Percentiles rank a stretch among this genome's conserved stretches.
These are phyloP conservation scores for Melolontha melolontha DNA, from an alignment of 2,888 invertebrate species.

Conservation along the genomic window DNA sequence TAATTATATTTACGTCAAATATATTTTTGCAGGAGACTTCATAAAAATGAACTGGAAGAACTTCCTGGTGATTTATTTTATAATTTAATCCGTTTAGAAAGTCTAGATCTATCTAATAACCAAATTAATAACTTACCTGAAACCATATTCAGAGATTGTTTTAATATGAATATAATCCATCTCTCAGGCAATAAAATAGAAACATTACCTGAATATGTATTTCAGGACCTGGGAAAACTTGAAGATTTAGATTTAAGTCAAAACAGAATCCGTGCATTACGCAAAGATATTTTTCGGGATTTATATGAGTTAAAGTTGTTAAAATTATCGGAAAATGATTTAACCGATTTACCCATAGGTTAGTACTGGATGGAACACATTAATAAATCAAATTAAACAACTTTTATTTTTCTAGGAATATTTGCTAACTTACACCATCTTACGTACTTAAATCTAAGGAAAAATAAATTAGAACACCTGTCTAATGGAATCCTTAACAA, in stretches of 20 bases:
- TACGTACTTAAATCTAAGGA: slow-evolving; percentile 69
- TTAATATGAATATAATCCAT: slow-evolving; percentile 72
- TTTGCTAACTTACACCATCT: slow-evolving; percentile 69
- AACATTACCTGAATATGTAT: slow-evolving; percentile 70
- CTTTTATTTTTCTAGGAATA: slow-evolving; percentile 63
- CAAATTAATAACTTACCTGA: slow-evolving; percentile 70
- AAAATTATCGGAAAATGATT: slow-evolving; percentile 77
- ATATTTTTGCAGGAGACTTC: slow-evolving; percentile 70
- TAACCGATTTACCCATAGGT: slow-evolving; percentile 71
- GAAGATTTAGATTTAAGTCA: slow-evolving; percentile 78
- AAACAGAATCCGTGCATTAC: slow-evolving; percentile 73
- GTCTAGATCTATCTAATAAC: slow-evolving; percentile 78
- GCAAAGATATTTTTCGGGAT: slow-evolving; percentile 69
- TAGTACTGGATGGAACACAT: slow-evolving; percentile 35
- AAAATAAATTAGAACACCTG: slow-evolving; percentile 69
- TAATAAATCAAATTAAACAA: slow-evolving; percentile 11
- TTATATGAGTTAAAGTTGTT: slow-evolving; percentile 72
- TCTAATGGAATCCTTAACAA: slow-evolving; percentile 67
- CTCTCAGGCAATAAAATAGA: slow-evolving; percentile 75
- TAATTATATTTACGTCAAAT: neutral
- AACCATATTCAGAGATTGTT: slow-evolving; percentile 71
- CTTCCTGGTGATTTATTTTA: slow-evolving; percentile 71
- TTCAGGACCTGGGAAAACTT: slow-evolving; percentile 70
- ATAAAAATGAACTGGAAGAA: slow-evolving; percentile 75
- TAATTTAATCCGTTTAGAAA: slow-evolving; percentile 72